Conservation (phyloP, 2,797 vertebrate species). For the Neosilurus mollespiculum region DNA sequence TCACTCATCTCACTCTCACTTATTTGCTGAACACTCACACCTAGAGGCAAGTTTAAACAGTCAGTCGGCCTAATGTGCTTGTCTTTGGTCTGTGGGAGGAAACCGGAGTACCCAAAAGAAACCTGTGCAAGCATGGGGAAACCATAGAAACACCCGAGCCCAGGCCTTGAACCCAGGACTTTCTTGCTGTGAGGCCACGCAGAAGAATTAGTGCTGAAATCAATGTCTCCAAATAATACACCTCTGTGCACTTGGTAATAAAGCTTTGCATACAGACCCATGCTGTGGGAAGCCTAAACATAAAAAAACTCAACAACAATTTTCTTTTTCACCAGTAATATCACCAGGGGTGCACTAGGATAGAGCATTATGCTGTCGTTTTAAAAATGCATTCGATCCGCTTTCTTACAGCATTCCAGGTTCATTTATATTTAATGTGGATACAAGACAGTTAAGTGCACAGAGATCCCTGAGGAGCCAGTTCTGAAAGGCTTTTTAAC, state of each 20-base stretch:
- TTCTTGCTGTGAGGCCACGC: too few species aligned
- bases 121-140: too few species aligned
- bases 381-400: neutral
- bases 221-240: neutral
- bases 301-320: neutral
- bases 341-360: neutral
- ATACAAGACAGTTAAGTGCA: slow-evolving; percentile 4
- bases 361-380: neutral
- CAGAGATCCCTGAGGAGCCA: slow-evolving; percentile 3
- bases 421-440: slow-evolving; percentile 17
- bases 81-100: too few species aligned
- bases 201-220: neutral
- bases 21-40: too few species aligned
- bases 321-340: neutral
- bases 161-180: too few species aligned
- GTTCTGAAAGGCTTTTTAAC: neutral
- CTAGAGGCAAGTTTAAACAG: too few species aligned
- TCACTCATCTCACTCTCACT: too few species aligned
- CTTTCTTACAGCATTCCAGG: neutral
- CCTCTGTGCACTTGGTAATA: neutral
- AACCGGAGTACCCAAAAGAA: too few species aligned
- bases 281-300: neutral
- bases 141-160: too few species aligned
- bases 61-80: too few species aligned
- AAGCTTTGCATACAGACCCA: neutral